These are phyloP conservation scores for Leucopsar rothschildi DNA, from an alignment of 2,113 vertebrate species.

Conservation along the genomic window DNA sequence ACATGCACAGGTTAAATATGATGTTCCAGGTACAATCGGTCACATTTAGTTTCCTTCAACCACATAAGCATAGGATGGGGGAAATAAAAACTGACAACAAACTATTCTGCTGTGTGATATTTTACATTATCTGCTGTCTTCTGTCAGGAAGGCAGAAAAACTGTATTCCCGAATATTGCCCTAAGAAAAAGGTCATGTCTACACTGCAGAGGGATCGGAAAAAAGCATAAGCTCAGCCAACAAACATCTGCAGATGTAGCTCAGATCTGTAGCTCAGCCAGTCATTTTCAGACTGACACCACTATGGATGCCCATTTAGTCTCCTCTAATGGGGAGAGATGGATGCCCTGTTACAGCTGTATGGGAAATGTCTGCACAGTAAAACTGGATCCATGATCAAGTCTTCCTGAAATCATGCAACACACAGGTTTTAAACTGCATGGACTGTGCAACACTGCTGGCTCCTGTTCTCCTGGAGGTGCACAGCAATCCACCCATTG, in stretches of 20 bases:
- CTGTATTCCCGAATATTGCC: not conserved
- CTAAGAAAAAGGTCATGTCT: not conserved
- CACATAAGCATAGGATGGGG: not conserved
- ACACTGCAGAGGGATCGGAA: not conserved
- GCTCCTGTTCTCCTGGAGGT: not conserved
- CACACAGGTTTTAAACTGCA: not conserved
- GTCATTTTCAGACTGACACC: not conserved
- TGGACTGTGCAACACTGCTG: not conserved
- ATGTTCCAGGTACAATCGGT: not conserved
- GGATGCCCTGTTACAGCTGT: not conserved
- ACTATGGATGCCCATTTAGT: not conserved
- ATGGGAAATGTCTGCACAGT: not conserved
- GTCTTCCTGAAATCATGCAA: not conserved
- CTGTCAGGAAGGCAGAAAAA: not conserved
- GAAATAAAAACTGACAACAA: not conserved
- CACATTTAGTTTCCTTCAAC: not conserved
- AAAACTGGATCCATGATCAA: not conserved
- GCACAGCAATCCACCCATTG: not conserved
- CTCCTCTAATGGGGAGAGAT: not conserved
- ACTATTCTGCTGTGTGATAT: not conserved
- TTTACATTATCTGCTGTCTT: not conserved
- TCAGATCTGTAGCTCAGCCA: no score
- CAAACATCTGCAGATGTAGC: not conserved
- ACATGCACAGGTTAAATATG: not conserved
- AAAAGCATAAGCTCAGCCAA: not conserved